These are phyloP conservation scores for Euglossa dilemma DNA, from an alignment of 1,140 invertebrate genomes.

Conservation along the genomic window DNA sequence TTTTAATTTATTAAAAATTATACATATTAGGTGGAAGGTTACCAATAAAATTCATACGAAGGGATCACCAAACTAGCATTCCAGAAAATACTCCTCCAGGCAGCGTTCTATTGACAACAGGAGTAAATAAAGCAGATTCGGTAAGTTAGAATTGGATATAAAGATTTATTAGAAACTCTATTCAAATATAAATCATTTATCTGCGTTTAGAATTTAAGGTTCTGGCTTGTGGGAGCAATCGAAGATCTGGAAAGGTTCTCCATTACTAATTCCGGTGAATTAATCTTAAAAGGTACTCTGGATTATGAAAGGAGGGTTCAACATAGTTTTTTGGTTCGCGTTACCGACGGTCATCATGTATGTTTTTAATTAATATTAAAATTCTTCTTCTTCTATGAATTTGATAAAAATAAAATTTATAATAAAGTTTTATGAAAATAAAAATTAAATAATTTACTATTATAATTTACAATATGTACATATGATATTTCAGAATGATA, in stretches of 20 bases:
- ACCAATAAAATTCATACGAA: conserved; percentile 87
- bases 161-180: neutral
- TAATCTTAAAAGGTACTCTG: conserved; percentile 88
- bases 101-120: conserved; percentile 86
- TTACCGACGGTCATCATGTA: conserved; percentile 91
- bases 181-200: neutral
- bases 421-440: neutral
- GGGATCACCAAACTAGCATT: conserved; percentile 87
- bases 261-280: conserved; percentile 90
- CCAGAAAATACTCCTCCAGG: conserved; percentile 90
- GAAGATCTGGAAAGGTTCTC: conserved; percentile 87
- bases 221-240: conserved; percentile 86
- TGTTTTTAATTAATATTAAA: conserved; percentile 62
- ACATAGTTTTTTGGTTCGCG: conserved; percentile 91
- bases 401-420: neutral
- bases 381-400: neutral
- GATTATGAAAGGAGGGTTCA: conserved; percentile 90
- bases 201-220: conserved; percentile 82
- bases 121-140: conserved; percentile 78
- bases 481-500: conserved; percentile 87
- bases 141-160: conserved; percentile 76
- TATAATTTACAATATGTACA: neutral
- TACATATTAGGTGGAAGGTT: conserved; percentile 77
- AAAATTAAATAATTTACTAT: neutral
- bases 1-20: neutral